A percentile compares a stretch with the other conserved stretches of the same genome.
These are phyloP conservation scores for Globia sparganii DNA, from an alignment of 2,888 invertebrate species.

Conservation along the genomic window DNA sequence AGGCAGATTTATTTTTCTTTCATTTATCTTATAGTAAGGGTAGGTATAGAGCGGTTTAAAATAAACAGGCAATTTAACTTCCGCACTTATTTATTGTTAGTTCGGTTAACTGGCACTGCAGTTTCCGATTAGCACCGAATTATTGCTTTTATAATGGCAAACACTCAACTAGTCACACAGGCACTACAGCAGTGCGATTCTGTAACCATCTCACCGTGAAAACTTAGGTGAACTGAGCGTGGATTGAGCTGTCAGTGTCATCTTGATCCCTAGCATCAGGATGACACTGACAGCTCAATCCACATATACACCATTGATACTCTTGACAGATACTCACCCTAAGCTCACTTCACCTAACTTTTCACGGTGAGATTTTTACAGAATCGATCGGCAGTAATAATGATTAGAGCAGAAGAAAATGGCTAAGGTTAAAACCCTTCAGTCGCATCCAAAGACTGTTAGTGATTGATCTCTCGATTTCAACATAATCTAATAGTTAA, in stretches of 20 bases:
- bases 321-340: too few species aligned
- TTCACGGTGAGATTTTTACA: too few species aligned
- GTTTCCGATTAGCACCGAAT: neutral
- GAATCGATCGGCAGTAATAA: too few species aligned
- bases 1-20: neutral
- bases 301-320: too few species aligned
- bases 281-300: too few species aligned
- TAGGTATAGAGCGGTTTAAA: neutral
- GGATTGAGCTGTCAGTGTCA: too few species aligned
- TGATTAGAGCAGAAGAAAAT: neutral
- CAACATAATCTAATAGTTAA: constrained; percentile 21
- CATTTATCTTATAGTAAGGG: too few species aligned
- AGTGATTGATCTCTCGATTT: constrained; percentile 18
- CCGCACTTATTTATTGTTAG: neutral
- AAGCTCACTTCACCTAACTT: too few species aligned
- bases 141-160: neutral
- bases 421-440: neutral
- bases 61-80: neutral
- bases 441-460: neutral
- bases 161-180: neutral
- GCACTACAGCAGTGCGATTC: too few species aligned
- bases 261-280: too few species aligned
- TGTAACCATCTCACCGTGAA: too few species aligned
- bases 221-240: too few species aligned
- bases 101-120: neutral